Evolutionary conservation across 2,888 invertebrate species (phyloP), one percentile per base, ranked within the genome.

Genomic region (Drosophila siamana): DNA sequence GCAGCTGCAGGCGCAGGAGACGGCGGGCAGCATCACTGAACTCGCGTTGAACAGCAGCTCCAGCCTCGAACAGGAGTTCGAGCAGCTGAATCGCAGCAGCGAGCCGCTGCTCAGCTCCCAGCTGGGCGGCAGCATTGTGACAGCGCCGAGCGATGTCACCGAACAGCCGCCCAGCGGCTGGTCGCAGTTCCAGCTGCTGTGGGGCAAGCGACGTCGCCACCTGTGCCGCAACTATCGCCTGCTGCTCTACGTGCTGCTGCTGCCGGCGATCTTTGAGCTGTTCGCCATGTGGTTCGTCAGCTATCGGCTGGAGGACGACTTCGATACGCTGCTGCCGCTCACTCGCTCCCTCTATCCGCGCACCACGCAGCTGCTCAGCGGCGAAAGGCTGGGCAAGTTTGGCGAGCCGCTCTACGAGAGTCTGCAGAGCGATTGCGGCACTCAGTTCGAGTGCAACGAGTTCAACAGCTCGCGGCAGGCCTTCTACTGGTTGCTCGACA

Each of bases 211-310:
- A 51, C 91, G 93, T 48, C 88, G 94, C 50, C 95, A 95, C 84
- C 94, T 95, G 74, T 90, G 90, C 2, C 93, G 94, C 48, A 95
- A 95, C 88, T 94, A 93, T 79, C 87, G 91, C 2, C 92, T 95
- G 9, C 86, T 95, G 36, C 92, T 95, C 71, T 93, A 94, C 69
- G 93, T 95, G 47, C 82, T 95, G 8, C 82, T 93, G 5, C 90
- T 95, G 62, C 95, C 95, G 0, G 93, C 94, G 0, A 75, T 95
- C 61, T 95, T 95, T 90, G 94, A 95, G 78, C 92, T 93, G 0
- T 91, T 94, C 16, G 95, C 95, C n/a, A 95, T 95, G 95, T 94
- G 93, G 41, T 95, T 95, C 92, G 94, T 95, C 22, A 93, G 93
- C 87, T 93, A 95, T 70, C 93, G 95, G 0, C 94, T 95, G 16